These are phyloP conservation scores for Pseudocheirus occidentalis DNA, from an alignment of 2,797 vertebrate species.

Conservation along the genomic window DNA sequence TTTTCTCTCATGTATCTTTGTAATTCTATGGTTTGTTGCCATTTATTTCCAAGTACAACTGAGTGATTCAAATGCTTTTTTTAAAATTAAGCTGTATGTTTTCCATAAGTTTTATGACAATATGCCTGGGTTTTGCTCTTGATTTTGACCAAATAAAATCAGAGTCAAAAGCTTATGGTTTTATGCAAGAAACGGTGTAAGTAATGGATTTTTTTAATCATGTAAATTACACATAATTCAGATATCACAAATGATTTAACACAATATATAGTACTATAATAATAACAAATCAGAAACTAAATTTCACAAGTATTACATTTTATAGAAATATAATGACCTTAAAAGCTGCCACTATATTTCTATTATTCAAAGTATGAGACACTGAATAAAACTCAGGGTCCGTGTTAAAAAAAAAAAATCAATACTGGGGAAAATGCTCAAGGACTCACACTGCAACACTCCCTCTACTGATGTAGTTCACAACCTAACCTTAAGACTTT, in stretches of 20 bases:
- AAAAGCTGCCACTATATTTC: neutral
- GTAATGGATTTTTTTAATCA: neutral
- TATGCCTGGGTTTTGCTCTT: constrained; percentile 13
- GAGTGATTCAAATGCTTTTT: neutral
- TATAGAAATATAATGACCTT: neutral
- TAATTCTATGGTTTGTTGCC: neutral
- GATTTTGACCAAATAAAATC: neutral
- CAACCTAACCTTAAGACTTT: neutral
- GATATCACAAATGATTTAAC: neutral
- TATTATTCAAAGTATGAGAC: neutral
- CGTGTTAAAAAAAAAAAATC: neutral
- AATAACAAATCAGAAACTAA: neutral
- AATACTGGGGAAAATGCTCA: neutral
- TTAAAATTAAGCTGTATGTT: constrained; percentile 14
- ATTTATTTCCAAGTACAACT: neutral
- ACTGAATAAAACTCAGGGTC: neutral
- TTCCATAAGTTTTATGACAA: neutral
- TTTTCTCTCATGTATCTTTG: neutral
- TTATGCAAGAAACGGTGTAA: neutral
- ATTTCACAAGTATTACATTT: neutral
- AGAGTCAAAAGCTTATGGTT: neutral
- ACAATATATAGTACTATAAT: neutral
- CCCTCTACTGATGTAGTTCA: neutral
- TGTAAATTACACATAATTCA: neutral
- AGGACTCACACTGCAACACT: neutral